A percentile compares a stretch with the other conserved stretches of the same genome.
phyloP scores from a whole-genome alignment of 2,888 invertebrate species.

The Hedychridium roseum region DNA sequence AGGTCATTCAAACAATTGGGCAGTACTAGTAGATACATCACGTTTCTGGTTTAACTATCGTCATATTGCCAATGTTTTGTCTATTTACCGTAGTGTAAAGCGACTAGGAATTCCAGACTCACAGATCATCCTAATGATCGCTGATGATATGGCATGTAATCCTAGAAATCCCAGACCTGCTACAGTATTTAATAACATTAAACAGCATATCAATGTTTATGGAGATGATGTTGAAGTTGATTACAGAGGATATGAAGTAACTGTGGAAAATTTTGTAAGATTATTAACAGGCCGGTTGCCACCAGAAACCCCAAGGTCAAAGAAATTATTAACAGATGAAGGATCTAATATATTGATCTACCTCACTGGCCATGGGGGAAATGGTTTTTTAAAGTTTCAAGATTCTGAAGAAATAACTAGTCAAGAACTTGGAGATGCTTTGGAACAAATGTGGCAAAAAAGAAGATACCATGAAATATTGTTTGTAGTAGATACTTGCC shows the following conservation, averaged over 20 bases:
- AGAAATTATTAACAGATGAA: slow-evolving; percentile 93
- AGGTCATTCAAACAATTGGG: slow-evolving; percentile 98
- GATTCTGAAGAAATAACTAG: slow-evolving; percentile 99
- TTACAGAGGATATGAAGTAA: slow-evolving; percentile 93
- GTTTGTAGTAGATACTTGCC: slow-evolving; percentile 99
- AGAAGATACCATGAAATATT: slow-evolving; percentile 98
- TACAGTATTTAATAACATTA: slow-evolving; percentile 97
- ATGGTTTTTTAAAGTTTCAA: slow-evolving; percentile 99
- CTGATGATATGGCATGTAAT: slow-evolving; percentile 99
- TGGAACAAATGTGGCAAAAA: slow-evolving; percentile 99
- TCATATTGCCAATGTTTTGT: slow-evolving; percentile 98
- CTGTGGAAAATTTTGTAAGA: slow-evolving; percentile 98
- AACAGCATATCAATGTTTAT: slow-evolving; percentile 98
- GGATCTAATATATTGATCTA: slow-evolving; percentile 97
- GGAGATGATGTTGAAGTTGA: slow-evolving; percentile 99
- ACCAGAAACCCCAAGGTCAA: slow-evolving; percentile 92
- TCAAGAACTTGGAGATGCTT: slow-evolving; percentile 96
- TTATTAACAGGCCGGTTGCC: slow-evolving; percentile 92
- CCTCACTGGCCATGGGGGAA: slow-evolving; percentile 96
- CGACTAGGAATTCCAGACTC: slow-evolving; percentile 98
- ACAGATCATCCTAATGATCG: slow-evolving; percentile 99
- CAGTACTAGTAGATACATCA: slow-evolving; percentile 97
- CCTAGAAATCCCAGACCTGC: slow-evolving; percentile 97
- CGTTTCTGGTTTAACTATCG: slow-evolving; percentile 99
- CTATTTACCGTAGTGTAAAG: slow-evolving; percentile 97